Evolutionary conservation across 2,797 vertebrate genomes (phyloP), one percentile per base, ranked within the genome.

Genomic region (Chelidonichthys spinosus): DNA sequence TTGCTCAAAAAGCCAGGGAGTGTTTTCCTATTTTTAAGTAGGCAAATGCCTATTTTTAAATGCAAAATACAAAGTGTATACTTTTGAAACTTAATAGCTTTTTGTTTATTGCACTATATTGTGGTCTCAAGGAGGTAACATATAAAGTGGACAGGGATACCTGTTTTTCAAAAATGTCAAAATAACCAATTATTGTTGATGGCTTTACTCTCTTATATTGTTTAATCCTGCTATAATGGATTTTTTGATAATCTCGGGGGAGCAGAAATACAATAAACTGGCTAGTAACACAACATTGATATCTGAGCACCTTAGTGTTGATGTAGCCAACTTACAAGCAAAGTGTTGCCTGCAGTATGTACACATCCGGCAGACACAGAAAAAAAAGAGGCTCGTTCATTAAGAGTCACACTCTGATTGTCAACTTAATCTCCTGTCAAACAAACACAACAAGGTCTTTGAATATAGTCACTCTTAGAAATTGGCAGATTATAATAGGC

Each of bases 1-100:
- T 84, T 74, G 71, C 60, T 58, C 14, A 42, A 7, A 70, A 49
- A 78, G 18, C 0, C 60, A 49, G 35, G 15, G 53, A 63, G n/a
- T 39, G 71, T 33, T 40, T 5, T 11, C 6, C 52, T 49, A 18
- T 37, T 44, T 39, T 35, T 32, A 33, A 15, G 35, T 13, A 73
- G 66, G 42, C 18, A 50, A 25, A 25, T 1, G 25, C 25, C 25
- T 25, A 25, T 25, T 25, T 25, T 25, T 1, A 25, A 25, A 25
- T 25, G 25, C 25, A 25, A 25, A 59, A 10, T 58, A 49, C 39
- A 63, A 46, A 65, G 59, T 60, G 17, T 18, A 47, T 3, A 11
- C 14, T 39, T 53, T 43, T 44, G 17, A 25, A 64, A 64, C 11
- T 1, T 39, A 14, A 8, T 37, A 39, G 50, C 3, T 14, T 67